Evolutionary conservation across 37 sponge, comb jelly and placozoan species (phyloP), one percentile per base, ranked within the genome.

Genomic region (Spongilla lacustris): DNA sequence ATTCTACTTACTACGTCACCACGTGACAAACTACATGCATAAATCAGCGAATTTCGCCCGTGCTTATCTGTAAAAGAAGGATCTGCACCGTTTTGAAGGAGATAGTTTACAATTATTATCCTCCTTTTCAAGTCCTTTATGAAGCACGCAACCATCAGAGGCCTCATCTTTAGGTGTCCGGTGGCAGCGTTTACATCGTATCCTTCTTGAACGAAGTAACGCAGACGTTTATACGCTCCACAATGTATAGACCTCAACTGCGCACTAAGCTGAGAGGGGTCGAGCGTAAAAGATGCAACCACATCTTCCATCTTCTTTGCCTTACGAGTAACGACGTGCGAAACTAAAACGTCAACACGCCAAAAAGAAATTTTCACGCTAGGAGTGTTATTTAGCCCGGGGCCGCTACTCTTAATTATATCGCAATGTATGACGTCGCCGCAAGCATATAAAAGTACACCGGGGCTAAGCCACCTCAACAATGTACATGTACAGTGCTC

Each of bases 141-240:
- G 74, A 70, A 80, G 37, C 87, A 86, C 9, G 80, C 50, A n/a
- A 58, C 66, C 80, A 86, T 86, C 13, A 86, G 66, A 30, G 87
- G 87, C 3, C 74, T 79, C 34, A 79, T 78, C 33, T 46, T 30
- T 30, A 48, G 22, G 12, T 29, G 74, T 26, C 68, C 58, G 32
- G 73, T 73, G 6, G 0, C 26, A 8, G 72, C 68, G 73, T 86
- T 80, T 12, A 66, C 49, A n/a, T 86, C 66, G 73, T 71, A 79
- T 23, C 87, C 87, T 24, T 22, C 14, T 17, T 30, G 26, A 29
- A 86, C 38, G 21, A 81, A 68, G 23, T 69, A 79, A 32, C 34
- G n/a, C 8, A 80, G 26, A 27, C 46, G 27, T 11, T 74, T 14
- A 79, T 50, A 50, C 25, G 30, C 21, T 69, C 82, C 81, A 41